Percentiles rank a stretch among this genome's conserved stretches.
phyloP scores from a whole-genome alignment of 2,888 invertebrate species.

The Agriopis aurantiaria region DNA sequence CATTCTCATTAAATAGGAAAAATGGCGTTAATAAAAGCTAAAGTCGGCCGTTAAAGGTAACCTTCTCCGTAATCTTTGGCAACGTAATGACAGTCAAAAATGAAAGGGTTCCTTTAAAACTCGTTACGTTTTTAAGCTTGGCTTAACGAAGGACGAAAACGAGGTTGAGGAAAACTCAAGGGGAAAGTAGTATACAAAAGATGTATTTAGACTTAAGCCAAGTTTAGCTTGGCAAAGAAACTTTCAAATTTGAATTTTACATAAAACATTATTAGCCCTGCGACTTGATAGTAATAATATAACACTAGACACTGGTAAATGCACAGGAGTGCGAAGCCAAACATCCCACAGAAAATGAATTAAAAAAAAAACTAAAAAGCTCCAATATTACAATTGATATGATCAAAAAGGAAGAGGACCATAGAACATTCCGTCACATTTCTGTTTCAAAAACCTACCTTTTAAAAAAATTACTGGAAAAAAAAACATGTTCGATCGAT shows the following conservation, averaged over 20 bases:
- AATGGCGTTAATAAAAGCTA: constrained; percentile 15
- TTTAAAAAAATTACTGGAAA: too few relatives aligned
- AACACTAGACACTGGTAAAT: too few relatives aligned
- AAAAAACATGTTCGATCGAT: too few relatives aligned
- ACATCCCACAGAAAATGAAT: too few relatives aligned
- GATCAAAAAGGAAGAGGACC: too few relatives aligned
- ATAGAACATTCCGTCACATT: too few relatives aligned
- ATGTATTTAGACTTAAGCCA: constrained; percentile 7
- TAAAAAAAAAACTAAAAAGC: too few relatives aligned
- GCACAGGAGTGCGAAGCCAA: too few relatives aligned
- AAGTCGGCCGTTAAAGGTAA: constrained; percentile 14
- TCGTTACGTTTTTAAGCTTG: constrained; percentile 18
- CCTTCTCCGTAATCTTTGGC: constrained; percentile 15
- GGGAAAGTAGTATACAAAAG: constrained; percentile 1
- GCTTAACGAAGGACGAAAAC: constrained; percentile 9
- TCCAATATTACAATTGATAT: too few relatives aligned
- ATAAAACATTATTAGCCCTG: too few relatives aligned
- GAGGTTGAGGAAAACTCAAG: constrained; percentile 12
- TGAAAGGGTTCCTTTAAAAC: constrained; percentile 22
- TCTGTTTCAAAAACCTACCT: too few relatives aligned
- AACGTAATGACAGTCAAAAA: constrained; percentile 25
- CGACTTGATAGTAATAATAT: too few relatives aligned
- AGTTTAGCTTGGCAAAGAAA: not conserved
- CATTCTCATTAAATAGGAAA: constrained; percentile 9
- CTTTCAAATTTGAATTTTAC: not conserved